Evolutionary conservation across 2,113 vertebrate genomes (phyloP).

Genomic region (Cygnus atratus): DNA sequence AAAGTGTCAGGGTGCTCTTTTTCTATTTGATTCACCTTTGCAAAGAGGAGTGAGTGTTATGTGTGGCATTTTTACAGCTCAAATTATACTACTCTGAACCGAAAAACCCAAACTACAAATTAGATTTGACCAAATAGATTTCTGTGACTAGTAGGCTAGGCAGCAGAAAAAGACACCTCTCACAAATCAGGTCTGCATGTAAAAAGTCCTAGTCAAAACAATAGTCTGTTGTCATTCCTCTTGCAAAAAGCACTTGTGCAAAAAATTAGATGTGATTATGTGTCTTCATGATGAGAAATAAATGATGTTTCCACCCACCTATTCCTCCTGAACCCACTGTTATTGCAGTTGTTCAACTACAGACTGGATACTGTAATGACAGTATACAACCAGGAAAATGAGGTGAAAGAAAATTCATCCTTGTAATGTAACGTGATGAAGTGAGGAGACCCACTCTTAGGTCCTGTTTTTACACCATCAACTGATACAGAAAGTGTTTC

Average conservation of each 20-base stretch:
- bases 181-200: neutral
- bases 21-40: neutral
- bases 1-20: neutral
- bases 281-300: neutral
- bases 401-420: neutral
- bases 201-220: neutral
- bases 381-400: neutral
- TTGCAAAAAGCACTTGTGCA: neutral
- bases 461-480: neutral
- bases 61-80: neutral
- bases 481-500: neutral
- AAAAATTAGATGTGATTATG: neutral
- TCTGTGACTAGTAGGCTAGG: neutral
- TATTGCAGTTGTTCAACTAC: neutral
- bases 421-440: neutral
- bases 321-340: neutral
- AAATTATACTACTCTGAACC: neutral
- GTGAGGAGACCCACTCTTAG: neutral
- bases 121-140: neutral
- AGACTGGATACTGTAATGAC: neutral
- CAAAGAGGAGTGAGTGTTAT: neutral
- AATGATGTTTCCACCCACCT: neutral
- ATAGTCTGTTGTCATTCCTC: neutral
- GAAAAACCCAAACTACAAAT: neutral
- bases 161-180: neutral